Conservation (phyloP, 2,113 vertebrate species). For the Sebastes schlegelii region DNA sequence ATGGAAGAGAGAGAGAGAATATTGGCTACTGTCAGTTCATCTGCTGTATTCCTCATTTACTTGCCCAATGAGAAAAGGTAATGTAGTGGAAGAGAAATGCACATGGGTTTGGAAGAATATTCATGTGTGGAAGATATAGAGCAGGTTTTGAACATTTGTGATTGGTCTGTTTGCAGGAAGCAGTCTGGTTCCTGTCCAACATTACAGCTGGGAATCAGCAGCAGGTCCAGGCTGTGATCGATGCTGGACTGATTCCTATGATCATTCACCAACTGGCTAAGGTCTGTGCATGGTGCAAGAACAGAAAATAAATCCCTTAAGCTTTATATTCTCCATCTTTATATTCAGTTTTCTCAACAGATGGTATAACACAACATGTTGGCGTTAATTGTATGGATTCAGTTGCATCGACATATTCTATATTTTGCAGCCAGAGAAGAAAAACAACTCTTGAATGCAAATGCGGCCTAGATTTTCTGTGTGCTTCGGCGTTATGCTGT, state of each 20-base stretch:
- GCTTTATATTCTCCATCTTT: background rate
- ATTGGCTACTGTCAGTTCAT: background rate
- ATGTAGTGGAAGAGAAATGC: too few relatives aligned
- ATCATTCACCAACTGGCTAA: constrained; percentile 99
- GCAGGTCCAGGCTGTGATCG: constrained; percentile 99
- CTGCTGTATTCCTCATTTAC: background rate
- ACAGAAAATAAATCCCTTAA: background rate
- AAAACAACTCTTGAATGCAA: background rate
- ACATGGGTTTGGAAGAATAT: background rate
- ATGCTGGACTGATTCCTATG: constrained; percentile 98
- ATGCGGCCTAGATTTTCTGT: background rate
- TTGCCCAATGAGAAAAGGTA: background rate
- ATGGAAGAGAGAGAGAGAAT: too few relatives aligned
- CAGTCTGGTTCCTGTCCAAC: constrained; percentile 99
- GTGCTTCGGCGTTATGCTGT: background rate
- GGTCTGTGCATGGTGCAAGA: constrained; percentile 78
- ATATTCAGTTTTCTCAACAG: background rate
- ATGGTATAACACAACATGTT: background rate
- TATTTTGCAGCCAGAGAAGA: constrained; percentile 7
- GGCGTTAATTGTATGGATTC: background rate
- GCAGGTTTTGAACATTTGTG: constrained; percentile 31
- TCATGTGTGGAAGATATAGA: background rate
- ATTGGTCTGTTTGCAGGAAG: constrained; percentile 88
- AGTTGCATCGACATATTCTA: background rate
- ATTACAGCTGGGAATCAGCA: constrained; percentile 99